Conservation (phyloP, 2,888 invertebrate genomes). For the Polietes domitor region DNA sequence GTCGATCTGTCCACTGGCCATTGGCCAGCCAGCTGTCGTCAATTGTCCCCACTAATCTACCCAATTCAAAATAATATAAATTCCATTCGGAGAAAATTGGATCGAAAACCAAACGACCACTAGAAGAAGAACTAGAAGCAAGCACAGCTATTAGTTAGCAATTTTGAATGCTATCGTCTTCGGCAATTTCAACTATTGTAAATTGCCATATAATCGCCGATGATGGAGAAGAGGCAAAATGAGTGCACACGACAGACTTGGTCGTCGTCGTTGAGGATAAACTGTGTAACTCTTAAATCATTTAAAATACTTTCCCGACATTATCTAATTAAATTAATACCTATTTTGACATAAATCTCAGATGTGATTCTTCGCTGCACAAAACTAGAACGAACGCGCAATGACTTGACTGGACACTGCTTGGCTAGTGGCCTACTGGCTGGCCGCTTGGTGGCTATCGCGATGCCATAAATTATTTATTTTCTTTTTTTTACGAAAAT, state of each 20-base stretch:
- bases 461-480: conserved; percentile 2
- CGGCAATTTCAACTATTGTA: conserved; percentile 3
- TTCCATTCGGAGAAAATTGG: neutral
- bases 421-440: neutral
- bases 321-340: conserved; percentile 70
- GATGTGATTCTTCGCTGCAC: neutral
- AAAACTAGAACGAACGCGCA: neutral
- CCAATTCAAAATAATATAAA: conserved; percentile 4
- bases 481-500: neutral
- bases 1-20: neutral
- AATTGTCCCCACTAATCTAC: neutral
- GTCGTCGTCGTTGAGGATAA: neutral
- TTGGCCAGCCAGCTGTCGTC: neutral
- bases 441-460: neutral
- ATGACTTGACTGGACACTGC: neutral
- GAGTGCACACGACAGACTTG: neutral
- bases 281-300: conserved; percentile 44
- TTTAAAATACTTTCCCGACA: conserved; percentile 67
- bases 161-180: neutral
- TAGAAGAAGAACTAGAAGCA: neutral
- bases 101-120: neutral
- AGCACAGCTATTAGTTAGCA: neutral
- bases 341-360: conserved; percentile 53
- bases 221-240: conserved; percentile 2
- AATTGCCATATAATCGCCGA: neutral